Percentiles rank a stretch among this genome's conserved stretches.
These are phyloP conservation scores for Sceloporus undulatus DNA, from an alignment of 2,113 vertebrate species.

Conservation along the genomic window DNA sequence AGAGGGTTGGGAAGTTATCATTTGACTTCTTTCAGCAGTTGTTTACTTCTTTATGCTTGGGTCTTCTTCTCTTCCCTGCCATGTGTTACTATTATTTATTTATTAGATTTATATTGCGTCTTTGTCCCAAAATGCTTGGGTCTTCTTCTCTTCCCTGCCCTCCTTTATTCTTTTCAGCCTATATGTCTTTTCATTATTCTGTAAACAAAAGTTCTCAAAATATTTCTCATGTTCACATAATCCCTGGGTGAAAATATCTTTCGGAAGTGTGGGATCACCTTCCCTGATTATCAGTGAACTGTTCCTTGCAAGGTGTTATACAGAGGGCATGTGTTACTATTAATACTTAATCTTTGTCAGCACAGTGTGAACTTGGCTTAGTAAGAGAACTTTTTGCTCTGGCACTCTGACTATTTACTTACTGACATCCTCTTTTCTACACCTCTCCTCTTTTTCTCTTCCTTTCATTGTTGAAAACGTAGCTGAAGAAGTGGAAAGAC, in stretches of 20 bases:
- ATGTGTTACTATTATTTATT: no score
- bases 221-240: background rate
- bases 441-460: constrained; percentile 38
- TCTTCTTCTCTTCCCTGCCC: no score
- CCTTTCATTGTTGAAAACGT: constrained; percentile 58
- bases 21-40: constrained; percentile 13
- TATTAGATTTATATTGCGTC: no score
- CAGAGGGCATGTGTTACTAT: constrained; percentile 15
- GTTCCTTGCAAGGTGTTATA: background rate
- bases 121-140: no score
- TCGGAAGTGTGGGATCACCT: background rate
- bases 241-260: background rate
- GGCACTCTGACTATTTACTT: background rate
- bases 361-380: background rate
- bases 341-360: constrained; percentile 11
- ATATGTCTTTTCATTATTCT: no score
- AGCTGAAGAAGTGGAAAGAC: constrained; percentile 97
- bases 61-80: no score
- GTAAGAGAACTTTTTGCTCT: background rate
- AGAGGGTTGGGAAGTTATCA: background rate
- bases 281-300: background rate
- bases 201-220: background rate
- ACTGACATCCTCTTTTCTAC: constrained; percentile 23
- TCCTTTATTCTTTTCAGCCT: background rate
- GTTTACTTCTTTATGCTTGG: constrained; percentile 56